These are phyloP conservation scores for Paramuricea clavata DNA, from an alignment of 92 coral and sea anemone species.

Conservation along the genomic window DNA sequence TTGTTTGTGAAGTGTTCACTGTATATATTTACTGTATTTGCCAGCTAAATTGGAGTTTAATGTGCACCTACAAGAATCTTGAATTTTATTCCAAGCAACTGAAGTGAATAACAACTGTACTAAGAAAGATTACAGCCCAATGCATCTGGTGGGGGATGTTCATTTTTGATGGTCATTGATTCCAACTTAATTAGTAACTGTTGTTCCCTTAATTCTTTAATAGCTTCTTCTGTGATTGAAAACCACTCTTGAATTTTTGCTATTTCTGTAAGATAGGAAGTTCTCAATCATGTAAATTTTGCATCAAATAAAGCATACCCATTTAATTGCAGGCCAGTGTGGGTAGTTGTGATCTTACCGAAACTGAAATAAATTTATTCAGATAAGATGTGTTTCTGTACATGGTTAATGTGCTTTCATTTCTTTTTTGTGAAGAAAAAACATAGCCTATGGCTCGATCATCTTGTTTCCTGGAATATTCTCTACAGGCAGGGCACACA, in stretches of 20 bases:
- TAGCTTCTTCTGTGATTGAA: neutral
- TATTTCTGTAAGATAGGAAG: neutral
- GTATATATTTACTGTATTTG: neutral
- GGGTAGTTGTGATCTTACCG: neutral
- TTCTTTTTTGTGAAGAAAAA: too few relatives aligned
- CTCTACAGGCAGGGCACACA: neutral
- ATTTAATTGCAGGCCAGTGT: neutral
- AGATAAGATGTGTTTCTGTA: constrained; percentile 4
- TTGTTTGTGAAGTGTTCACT: neutral
- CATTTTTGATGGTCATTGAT: neutral
- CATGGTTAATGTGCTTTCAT: too few relatives aligned
- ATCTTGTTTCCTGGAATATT: too few relatives aligned
- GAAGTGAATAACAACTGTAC: neutral
- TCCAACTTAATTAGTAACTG: neutral
- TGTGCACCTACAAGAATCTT: constrained; percentile 2
- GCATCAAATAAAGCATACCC: neutral
- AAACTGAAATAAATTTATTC: neutral
- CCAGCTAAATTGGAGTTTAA: neutral
- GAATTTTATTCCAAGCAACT: constrained; percentile 1
- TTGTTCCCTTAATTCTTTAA: neutral
- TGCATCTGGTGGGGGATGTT: constrained; percentile 13
- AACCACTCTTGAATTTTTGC: too few relatives aligned
- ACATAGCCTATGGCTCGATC: too few relatives aligned
- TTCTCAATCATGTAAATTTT: neutral
- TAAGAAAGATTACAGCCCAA: neutral